Percentiles rank a stretch among this genome's conserved stretches.
These are phyloP conservation scores for Drosophila mulleri DNA, from an alignment of 2,888 invertebrate species.

Conservation along the genomic window DNA sequence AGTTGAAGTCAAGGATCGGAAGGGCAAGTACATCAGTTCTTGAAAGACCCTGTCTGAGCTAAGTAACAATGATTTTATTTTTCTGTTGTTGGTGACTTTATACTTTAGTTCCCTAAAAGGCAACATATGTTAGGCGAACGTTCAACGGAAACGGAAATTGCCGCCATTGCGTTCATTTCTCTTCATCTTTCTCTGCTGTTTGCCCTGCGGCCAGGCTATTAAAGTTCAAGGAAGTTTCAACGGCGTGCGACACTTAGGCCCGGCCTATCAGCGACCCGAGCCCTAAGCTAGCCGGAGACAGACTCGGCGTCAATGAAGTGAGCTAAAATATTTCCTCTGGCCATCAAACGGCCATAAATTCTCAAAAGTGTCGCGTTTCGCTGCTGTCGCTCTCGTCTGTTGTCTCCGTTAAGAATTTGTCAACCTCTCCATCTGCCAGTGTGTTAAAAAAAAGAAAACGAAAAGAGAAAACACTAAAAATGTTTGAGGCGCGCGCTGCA, in stretches of 20 bases:
- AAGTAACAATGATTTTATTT: background rate
- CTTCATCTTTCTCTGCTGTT: slow-evolving; percentile 15
- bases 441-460: background rate
- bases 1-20: background rate
- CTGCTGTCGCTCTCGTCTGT: slow-evolving; percentile 9
- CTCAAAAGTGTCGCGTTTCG: slow-evolving; percentile 50
- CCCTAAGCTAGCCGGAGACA: slow-evolving; percentile 4
- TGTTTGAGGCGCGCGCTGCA: slow-evolving; percentile 26
- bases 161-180: slow-evolving; percentile 9
- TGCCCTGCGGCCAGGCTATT: slow-evolving; percentile 57
- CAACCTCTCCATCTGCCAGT: slow-evolving; percentile 1
- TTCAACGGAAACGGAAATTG: slow-evolving; percentile 41
- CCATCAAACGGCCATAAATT: slow-evolving; percentile 75
- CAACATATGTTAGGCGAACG: slow-evolving; percentile 26
- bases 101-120: background rate
- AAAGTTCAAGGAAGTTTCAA: slow-evolving; percentile 75
- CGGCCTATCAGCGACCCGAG: slow-evolving; percentile 26
- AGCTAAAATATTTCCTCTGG: slow-evolving; percentile 71
- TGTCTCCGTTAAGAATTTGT: slow-evolving; percentile 9
- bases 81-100: background rate
- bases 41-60: background rate
- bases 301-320: slow-evolving; percentile 66
- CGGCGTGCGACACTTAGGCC: slow-evolving; percentile 56
- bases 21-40: background rate
- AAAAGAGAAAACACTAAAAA: slow-evolving; percentile 15